Percentiles rank a stretch among this genome's conserved stretches.
phyloP scores from a whole-genome alignment of 2,888 invertebrate species.

The Rotaria sp. region DNA sequence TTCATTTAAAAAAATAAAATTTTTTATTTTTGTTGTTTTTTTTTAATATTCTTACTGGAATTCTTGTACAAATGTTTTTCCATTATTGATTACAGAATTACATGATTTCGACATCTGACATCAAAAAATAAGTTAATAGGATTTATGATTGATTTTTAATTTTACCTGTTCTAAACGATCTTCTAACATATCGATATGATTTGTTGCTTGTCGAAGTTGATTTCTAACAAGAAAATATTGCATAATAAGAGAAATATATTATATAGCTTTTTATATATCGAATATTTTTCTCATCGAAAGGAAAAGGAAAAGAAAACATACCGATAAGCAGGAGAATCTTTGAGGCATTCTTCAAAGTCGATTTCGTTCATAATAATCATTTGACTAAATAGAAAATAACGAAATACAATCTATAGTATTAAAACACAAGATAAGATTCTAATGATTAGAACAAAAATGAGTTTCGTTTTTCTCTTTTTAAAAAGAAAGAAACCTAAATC shows the following conservation, averaged over 20 bases:
- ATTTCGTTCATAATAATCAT: not conserved
- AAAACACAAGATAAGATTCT: not conserved
- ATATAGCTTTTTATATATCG: too few species aligned
- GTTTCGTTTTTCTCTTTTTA: too few species aligned
- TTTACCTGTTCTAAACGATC: conserved; percentile 25
- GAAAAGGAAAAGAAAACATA: not conserved
- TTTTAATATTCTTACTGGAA: not conserved
- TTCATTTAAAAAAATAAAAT: not conserved
- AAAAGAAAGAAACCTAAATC: not conserved
- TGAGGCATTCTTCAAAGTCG: conserved; percentile 20
- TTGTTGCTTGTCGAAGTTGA: conserved; percentile 17
- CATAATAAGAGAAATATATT: not conserved
- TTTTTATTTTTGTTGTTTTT: not conserved
- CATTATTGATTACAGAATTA: conserved; percentile 4
- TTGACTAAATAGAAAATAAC: not conserved
- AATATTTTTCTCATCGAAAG: not conserved
- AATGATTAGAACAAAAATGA: too few species aligned
- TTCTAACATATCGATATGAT: conserved; percentile 21
- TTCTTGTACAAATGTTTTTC: conserved; percentile 9
- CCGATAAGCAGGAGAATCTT: conserved; percentile 16
- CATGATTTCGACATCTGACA: not conserved
- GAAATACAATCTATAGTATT: not conserved
- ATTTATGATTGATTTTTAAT: not conserved
- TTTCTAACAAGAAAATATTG: not conserved
- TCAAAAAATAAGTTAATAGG: not conserved